Evolutionary conservation across 2,888 invertebrate genomes (phyloP).

Genomic region (Sussaba pulchella): DNA sequence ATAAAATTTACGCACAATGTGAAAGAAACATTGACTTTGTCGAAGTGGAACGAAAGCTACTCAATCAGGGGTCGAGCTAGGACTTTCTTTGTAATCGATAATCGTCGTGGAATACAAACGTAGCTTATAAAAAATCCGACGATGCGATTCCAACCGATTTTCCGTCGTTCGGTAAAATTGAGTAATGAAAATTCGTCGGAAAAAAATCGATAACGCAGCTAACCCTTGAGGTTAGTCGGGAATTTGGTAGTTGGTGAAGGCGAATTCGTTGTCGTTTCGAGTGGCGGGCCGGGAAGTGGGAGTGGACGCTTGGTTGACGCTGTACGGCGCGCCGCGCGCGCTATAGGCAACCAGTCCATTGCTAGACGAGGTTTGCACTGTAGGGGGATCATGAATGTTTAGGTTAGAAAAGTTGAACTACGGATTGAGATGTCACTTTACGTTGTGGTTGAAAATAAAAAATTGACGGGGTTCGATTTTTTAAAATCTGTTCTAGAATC

Average conservation of each 20-base stretch:
- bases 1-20: slow-evolving; percentile 1
- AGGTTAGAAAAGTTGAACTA: slow-evolving; percentile 1
- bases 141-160: slow-evolving; percentile 12
- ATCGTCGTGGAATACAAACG: not conserved
- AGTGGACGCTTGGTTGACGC: not conserved
- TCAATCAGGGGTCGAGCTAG: not conserved
- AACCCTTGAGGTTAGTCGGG: not conserved
- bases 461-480: slow-evolving; percentile 22
- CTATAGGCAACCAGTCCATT: not conserved
- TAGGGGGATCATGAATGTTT: slow-evolving; percentile 6
- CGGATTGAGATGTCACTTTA: not conserved
- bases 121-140: not conserved
- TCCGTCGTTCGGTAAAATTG: not conserved
- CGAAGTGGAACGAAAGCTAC: not conserved
- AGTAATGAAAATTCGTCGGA: not conserved
- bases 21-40: not conserved
- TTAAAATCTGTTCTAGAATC: slow-evolving; percentile 57
- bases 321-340: not conserved
- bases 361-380: not conserved
- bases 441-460: not conserved
- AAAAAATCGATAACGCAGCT: slow-evolving; percentile 1
- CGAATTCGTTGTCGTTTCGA: not conserved
- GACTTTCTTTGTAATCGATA: slow-evolving; percentile 4
- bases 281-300: not conserved
- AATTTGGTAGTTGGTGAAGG: not conserved